phyloP scores from a whole-genome alignment of 2,113 vertebrate species.

The Sturnira hondurensis region DNA sequence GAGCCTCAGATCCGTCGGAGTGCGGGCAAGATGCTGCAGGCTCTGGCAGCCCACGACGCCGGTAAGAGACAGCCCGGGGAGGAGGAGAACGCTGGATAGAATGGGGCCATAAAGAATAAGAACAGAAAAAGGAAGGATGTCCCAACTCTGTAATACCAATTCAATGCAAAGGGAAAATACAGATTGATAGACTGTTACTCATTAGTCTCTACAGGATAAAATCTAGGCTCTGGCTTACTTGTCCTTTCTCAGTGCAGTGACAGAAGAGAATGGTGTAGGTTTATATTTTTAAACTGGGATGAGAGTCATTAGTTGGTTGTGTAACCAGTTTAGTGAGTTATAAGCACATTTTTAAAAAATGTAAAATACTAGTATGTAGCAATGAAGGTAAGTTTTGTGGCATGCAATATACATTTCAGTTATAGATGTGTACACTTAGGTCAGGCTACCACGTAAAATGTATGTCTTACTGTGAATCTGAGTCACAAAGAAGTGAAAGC shows the following conservation, averaged over 20 bases:
- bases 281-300: background rate
- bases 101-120: background rate
- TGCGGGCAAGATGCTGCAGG: conserved; percentile 92
- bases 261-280: background rate
- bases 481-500: background rate
- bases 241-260: background rate
- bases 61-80: conserved; percentile 77
- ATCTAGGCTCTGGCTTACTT: background rate
- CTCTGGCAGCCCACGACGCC: conserved; percentile 90
- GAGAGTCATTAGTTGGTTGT: conserved; percentile 2
- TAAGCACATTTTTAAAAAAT: background rate
- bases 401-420: background rate
- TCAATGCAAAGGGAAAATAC: background rate
- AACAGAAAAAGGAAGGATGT: background rate
- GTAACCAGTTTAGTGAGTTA: conserved; percentile 1
- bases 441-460: background rate
- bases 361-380: background rate
- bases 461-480: background rate
- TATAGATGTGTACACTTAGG: background rate
- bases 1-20: conserved; percentile 90
- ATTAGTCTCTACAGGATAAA: background rate
- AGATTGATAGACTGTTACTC: background rate
- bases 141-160: background rate
- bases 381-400: background rate
- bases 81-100: background rate